Conservation (phyloP, 2,888 invertebrate species). For the Rhagonycha fulva region DNA sequence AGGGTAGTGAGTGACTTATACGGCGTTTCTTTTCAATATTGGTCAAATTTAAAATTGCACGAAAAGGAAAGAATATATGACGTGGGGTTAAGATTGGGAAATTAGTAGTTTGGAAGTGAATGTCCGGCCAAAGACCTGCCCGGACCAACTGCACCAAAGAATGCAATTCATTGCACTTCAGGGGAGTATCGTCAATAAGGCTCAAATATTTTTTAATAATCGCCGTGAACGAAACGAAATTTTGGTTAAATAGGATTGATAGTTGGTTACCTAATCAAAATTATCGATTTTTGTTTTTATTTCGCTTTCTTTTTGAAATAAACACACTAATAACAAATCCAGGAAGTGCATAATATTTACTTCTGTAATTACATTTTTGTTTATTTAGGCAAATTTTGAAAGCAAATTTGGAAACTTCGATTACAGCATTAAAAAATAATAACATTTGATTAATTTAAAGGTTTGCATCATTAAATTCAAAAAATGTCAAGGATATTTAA, state of each 20-base stretch:
- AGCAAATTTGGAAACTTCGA: not conserved
- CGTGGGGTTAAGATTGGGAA: constrained; percentile 31
- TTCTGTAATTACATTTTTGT: not conserved
- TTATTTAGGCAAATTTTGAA: not conserved
- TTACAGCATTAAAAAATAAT: not conserved
- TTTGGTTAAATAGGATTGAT: not conserved
- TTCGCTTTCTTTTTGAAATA: not conserved
- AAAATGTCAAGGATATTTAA: not conserved
- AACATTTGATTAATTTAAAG: not conserved
- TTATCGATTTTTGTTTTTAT: not conserved
- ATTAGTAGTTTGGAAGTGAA: constrained; percentile 49
- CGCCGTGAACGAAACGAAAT: not conserved
- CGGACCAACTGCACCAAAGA: constrained; percentile 39
- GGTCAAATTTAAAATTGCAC: not conserved
- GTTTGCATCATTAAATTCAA: not conserved
- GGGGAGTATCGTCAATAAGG: constrained; percentile 44
- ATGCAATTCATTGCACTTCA: constrained; percentile 37
- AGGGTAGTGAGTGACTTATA: constrained; percentile 14
- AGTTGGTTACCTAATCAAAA: not conserved
- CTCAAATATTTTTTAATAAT: constrained; percentile 5
- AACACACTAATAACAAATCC: not conserved
- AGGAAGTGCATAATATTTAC: not conserved
- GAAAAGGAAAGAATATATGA: constrained; percentile 23
- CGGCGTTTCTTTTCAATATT: constrained; percentile 4
- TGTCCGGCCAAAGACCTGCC: constrained; percentile 53